Evolutionary conservation across 2,113 vertebrate genomes (phyloP).

Genomic region (Aleadryas rufinucha): DNA sequence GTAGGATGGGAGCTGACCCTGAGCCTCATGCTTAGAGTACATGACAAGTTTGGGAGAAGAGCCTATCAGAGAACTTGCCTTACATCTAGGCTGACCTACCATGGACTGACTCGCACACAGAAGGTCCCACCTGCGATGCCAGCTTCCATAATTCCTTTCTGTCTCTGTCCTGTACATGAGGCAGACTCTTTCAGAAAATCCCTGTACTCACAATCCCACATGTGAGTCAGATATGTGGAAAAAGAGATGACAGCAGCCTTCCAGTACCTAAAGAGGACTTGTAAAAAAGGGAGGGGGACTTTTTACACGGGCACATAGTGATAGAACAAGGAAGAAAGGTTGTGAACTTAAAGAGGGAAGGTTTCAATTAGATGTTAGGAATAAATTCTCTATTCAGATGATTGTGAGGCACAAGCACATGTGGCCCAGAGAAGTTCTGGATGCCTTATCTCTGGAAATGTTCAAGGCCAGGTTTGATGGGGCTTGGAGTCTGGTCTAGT

Average conservation of each 20-base stretch:
- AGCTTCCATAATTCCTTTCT: not conserved
- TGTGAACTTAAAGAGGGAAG: not conserved
- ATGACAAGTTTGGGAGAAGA: rapidly evolving
- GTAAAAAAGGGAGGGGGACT: not conserved
- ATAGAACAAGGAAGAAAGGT: not conserved
- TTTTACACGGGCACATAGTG: not conserved
- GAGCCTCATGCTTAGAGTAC: rapidly evolving
- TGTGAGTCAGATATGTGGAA: rapidly evolving
- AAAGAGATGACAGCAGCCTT: not conserved
- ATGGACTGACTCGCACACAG: rapidly evolving
- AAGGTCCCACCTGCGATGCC: rapidly evolving
- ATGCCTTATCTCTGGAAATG: not conserved
- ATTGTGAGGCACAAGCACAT: not conserved
- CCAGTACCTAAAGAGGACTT: not conserved
- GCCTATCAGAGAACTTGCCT: not conserved
- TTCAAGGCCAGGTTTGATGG: not conserved
- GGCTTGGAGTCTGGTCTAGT: not conserved
- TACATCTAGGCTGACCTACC: not conserved
- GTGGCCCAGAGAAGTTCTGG: not conserved
- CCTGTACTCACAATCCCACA: not conserved
- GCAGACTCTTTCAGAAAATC: not conserved
- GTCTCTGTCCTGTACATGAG: not conserved
- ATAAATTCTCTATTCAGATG: not conserved
- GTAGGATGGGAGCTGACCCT: rapidly evolving
- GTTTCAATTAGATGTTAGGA: not conserved